phyloP scores from a whole-genome alignment of 2,113 vertebrate genomes.

The Pavo muticus region DNA sequence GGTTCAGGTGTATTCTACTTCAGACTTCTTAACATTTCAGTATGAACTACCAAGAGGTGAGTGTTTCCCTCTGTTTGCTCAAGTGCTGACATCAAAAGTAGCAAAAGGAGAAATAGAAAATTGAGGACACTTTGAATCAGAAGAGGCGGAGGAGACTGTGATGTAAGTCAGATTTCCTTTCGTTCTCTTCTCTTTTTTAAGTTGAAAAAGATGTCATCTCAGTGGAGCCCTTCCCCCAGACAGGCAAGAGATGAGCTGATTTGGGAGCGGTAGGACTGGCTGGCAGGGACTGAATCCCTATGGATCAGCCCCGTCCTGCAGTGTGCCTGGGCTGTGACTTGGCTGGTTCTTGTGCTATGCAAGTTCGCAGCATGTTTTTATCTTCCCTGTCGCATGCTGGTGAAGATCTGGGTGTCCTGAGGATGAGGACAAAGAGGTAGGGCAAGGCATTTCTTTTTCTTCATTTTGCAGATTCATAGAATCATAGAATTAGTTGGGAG shows the following conservation, averaged over 20 bases:
- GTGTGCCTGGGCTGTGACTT: not conserved
- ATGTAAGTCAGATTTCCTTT: not conserved
- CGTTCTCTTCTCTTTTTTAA: not conserved
- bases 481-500: too few species aligned
- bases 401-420: not conserved
- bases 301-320: not conserved
- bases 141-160: not conserved
- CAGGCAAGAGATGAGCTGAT: not conserved
- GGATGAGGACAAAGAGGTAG: not conserved
- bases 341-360: not conserved
- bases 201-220: not conserved
- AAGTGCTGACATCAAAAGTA: not conserved
- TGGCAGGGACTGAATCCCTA: not conserved
- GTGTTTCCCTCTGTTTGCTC: not conserved
- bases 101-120: not conserved
- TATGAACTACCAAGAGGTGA: not conserved
- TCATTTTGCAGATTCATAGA: not conserved
- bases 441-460: not conserved
- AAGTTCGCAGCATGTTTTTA: not conserved
- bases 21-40: not conserved
- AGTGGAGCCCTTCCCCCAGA: not conserved
- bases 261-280: not conserved
- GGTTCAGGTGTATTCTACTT: not conserved
- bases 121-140: not conserved
- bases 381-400: fast-evolving